Conservation (phyloP, 2,797 vertebrate species). For the Microhierax caerulescens region DNA sequence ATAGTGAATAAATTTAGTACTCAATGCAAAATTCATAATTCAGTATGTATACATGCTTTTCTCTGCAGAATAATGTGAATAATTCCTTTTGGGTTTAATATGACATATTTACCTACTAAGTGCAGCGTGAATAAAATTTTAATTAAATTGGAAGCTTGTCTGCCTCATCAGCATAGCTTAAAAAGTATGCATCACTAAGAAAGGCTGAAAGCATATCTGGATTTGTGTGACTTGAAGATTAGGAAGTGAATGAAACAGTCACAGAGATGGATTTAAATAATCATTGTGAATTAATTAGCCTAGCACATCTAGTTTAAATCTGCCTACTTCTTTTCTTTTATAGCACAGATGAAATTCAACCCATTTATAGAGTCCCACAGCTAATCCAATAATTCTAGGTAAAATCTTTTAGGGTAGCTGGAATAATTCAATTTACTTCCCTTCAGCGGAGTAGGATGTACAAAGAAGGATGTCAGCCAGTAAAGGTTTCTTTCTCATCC, state of each 20-base stretch:
- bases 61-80: background rate
- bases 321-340: background rate
- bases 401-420: background rate
- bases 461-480: background rate
- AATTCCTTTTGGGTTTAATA: background rate
- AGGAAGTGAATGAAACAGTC: background rate
- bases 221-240: background rate
- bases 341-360: background rate
- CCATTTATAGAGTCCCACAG: background rate
- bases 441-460: background rate
- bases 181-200: background rate
- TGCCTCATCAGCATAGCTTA: background rate
- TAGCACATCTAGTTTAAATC: background rate
- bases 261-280: background rate
- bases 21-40: background rate
- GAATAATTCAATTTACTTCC: background rate
- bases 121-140: background rate
- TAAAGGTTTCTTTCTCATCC: background rate
- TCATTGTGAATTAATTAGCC: background rate
- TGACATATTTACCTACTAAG: background rate
- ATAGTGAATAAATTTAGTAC: background rate
- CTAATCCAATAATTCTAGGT: background rate
- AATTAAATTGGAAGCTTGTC: background rate
- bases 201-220: background rate
- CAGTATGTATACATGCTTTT: background rate